Evolutionary conservation across 2,888 invertebrate species (phyloP).

Genomic region (Trissoscelio sp.): DNA sequence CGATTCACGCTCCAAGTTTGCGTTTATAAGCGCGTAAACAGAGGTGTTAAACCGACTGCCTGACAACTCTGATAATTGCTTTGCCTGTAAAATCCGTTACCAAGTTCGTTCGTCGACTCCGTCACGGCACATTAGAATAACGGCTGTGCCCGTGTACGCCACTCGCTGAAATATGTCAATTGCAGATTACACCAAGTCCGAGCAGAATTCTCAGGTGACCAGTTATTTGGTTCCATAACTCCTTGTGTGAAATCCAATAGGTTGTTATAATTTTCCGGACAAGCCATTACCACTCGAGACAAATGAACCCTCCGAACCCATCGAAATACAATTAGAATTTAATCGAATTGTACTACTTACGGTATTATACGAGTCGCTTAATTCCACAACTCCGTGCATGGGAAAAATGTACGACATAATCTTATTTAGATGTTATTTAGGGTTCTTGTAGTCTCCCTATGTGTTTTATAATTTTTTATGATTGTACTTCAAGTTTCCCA

Average conservation of each 20-base stretch:
- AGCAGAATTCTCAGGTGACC: constrained; percentile 62
- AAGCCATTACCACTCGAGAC: constrained; percentile 42
- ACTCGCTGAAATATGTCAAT: constrained; percentile 72
- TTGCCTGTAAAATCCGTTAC: constrained; percentile 79
- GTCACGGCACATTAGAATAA: constrained; percentile 74
- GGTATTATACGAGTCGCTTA: constrained; percentile 57
- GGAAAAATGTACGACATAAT: constrained; percentile 53
- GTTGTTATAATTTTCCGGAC: constrained; percentile 65
- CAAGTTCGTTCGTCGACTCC: constrained; percentile 78
- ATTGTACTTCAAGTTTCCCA: too few species aligned
- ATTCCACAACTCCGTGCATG: constrained; percentile 41
- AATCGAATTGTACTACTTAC: constrained; percentile 62
- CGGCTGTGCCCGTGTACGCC: constrained; percentile 46
- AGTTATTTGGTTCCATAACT: constrained; percentile 35
- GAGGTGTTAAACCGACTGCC: constrained; percentile 80
- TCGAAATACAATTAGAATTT: constrained; percentile 52
- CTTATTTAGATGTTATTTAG: constrained; percentile 54
- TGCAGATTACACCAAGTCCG: constrained; percentile 68
- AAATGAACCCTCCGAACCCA: constrained; percentile 38
- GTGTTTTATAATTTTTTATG: too few species aligned
- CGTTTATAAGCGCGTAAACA: constrained; percentile 78
- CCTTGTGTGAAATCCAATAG: constrained; percentile 59
- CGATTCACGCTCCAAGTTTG: constrained; percentile 73
- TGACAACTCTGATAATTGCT: constrained; percentile 82
- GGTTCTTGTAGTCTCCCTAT: constrained; percentile 37